Percentiles rank a stretch among this genome's conserved stretches.
These are phyloP conservation scores for Oryzias dopingdopingensis DNA, from an alignment of 2,797 vertebrate genomes.

Conservation along the genomic window DNA sequence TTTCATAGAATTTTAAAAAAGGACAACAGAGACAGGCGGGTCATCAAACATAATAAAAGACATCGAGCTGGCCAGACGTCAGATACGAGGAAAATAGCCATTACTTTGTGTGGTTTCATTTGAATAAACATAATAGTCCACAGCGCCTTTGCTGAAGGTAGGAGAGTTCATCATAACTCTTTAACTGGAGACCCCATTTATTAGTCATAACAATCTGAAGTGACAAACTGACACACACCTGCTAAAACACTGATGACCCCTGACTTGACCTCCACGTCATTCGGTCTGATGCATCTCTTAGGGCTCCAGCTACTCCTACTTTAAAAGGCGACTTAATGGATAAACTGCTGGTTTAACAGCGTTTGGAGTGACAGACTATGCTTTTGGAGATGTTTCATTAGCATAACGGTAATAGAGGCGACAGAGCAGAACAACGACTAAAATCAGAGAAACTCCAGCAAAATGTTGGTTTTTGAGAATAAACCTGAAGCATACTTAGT, in stretches of 20 bases:
- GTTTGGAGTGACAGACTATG: conserved; percentile 33
- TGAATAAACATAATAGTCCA: background rate
- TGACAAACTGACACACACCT: conserved; percentile 7
- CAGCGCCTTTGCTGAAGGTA: background rate
- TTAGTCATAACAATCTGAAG: conserved; percentile 16
- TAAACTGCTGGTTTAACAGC: conserved; percentile 32
- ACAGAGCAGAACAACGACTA: background rate
- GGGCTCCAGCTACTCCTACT: background rate
- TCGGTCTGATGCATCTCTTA: conserved; percentile 2
- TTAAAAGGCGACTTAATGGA: conserved; percentile 29
- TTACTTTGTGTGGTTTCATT: background rate
- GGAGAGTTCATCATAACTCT: background rate
- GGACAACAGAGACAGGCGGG: no score
- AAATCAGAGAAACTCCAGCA: background rate
- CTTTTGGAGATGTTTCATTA: conserved; percentile 29
- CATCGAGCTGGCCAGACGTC: background rate
- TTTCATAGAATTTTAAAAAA: no score
- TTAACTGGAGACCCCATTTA: background rate
- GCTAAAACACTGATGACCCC: conserved; percentile 20
- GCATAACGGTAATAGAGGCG: conserved; percentile 15
- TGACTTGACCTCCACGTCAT: background rate
- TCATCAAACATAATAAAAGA: background rate
- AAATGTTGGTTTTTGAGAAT: no score
- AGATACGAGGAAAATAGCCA: background rate
- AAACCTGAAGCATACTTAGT: no score